Conservation (phyloP, 2,888 invertebrate genomes). For the Epirrhoe tristata region DNA sequence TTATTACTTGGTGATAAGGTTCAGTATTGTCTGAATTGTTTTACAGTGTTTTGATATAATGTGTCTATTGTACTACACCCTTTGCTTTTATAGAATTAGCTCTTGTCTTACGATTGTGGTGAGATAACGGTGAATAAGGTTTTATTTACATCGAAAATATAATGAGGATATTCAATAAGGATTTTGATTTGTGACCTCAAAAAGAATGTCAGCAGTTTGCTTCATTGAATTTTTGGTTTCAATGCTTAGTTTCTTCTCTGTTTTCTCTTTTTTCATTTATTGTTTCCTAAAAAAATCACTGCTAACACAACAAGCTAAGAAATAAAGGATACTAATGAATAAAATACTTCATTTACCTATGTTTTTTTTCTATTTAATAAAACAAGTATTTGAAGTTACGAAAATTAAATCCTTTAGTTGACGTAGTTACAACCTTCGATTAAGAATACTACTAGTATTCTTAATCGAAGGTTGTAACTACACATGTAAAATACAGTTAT, state of each 20-base stretch:
- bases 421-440: no score
- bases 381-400: no score
- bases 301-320: no score
- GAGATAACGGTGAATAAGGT: conserved; percentile 75
- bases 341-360: no score
- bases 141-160: no score
- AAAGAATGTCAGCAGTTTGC: background rate
- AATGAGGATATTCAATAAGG: conserved; percentile 34
- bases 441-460: no score
- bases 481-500: no score
- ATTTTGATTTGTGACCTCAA: background rate
- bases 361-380: no score
- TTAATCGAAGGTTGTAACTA: no score
- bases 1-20: conserved; percentile 47
- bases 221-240: background rate
- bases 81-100: conserved; percentile 76
- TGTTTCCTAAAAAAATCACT: background rate
- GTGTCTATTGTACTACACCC: conserved; percentile 71
- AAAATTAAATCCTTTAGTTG: no score
- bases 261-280: background rate
- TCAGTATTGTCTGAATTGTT: conserved; percentile 42
- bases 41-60: conserved; percentile 52
- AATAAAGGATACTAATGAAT: no score
- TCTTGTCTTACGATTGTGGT: conserved; percentile 75
- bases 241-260: background rate